These are phyloP conservation scores for Drosophila niveifrons DNA, from an alignment of 2,888 invertebrate species.

Conservation along the genomic window DNA sequence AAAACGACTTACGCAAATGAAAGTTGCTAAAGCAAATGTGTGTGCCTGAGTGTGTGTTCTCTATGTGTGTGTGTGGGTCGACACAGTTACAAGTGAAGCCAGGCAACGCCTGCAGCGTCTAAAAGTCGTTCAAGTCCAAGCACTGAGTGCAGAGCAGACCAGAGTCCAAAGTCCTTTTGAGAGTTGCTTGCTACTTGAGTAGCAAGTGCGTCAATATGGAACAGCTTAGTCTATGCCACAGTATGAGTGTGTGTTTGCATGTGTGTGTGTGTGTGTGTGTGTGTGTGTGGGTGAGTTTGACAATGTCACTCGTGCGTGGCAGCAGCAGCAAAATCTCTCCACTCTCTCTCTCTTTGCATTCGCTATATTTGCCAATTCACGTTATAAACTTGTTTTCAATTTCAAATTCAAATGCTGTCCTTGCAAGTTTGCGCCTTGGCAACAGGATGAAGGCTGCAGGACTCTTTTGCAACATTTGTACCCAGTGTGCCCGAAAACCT, in stretches of 20 bases:
- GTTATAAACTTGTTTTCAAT: conserved; percentile 78
- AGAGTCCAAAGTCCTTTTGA: conserved; percentile 67
- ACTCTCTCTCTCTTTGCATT: conserved; percentile 6
- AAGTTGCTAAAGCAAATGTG: conserved; percentile 30
- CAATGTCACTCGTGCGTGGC: conserved; percentile 68
- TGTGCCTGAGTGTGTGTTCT: neutral
- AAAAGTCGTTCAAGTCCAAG: conserved; percentile 64
- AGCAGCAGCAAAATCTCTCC: conserved; percentile 39
- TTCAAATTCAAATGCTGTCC: conserved; percentile 72
- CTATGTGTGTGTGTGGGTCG: conserved; percentile 14
- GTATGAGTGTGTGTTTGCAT: neutral
- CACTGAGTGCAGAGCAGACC: conserved; percentile 23
- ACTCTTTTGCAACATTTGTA: conserved; percentile 45
- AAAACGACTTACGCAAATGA: conserved; percentile 70
- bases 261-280: conserved; percentile 6
- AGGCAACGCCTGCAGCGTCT: conserved; percentile 44
- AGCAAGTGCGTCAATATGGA: conserved; percentile 66
- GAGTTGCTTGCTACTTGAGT: conserved; percentile 69
- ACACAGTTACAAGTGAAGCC: conserved; percentile 54
- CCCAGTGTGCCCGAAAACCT: conserved; percentile 34
- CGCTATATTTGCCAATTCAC: conserved; percentile 71
- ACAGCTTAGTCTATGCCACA: conserved; percentile 40
- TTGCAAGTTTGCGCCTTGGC: conserved; percentile 54
- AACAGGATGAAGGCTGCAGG: conserved; percentile 11
- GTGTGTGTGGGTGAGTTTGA: conserved; percentile 39